These are phyloP conservation scores for Cyclopterus lumpus DNA, from an alignment of 2,797 vertebrate species.

Conservation along the genomic window DNA sequence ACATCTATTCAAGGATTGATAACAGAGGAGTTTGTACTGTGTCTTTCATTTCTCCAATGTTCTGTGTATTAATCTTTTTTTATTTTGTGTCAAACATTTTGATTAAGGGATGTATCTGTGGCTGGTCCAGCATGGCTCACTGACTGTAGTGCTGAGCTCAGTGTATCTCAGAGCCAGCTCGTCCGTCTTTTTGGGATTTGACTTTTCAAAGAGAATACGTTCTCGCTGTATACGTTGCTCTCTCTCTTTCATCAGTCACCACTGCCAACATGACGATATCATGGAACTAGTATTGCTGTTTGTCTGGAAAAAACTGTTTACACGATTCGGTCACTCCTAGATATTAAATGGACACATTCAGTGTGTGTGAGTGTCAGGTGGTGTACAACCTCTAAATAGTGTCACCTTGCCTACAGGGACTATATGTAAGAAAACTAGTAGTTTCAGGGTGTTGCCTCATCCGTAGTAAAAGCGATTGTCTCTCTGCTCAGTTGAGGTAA, in stretches of 20 bases:
- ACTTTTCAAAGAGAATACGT: background rate
- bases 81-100: background rate
- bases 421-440: background rate
- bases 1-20: background rate
- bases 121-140: background rate
- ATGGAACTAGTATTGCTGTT: too few species aligned
- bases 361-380: background rate
- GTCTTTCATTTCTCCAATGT: background rate
- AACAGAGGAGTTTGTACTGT: background rate
- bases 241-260: too few species aligned
- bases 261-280: too few species aligned
- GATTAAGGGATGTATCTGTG: background rate
- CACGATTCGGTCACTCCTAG: background rate
- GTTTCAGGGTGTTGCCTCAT: background rate
- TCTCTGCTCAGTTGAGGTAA: background rate
- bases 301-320: conserved; percentile 13
- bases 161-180: background rate
- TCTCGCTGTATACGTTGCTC: background rate
- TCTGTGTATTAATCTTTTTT: background rate
- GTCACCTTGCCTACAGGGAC: background rate
- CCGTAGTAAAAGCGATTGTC: background rate
- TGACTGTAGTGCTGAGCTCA: background rate
- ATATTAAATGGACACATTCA: background rate
- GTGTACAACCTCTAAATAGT: background rate
- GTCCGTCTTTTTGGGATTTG: background rate